Conservation (phyloP, 2,797 vertebrate genomes). For the Psittacula echo region DNA sequence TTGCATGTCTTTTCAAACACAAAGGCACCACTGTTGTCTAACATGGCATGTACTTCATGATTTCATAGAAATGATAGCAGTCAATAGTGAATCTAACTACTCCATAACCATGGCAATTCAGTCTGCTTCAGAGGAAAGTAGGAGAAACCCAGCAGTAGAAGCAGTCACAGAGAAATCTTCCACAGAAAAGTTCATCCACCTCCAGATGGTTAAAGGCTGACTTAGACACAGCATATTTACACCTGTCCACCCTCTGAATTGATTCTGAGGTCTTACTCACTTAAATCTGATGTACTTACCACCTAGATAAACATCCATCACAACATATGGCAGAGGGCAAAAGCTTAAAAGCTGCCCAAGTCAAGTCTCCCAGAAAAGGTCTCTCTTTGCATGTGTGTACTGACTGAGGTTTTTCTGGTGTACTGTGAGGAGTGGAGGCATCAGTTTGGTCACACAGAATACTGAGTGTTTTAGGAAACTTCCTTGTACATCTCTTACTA, state of each 20-base stretch:
- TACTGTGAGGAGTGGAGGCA: neutral
- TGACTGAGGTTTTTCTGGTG: neutral
- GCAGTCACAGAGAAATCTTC: neutral
- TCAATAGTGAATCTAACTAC: neutral
- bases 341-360: neutral
- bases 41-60: neutral
- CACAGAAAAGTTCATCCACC: neutral
- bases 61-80: neutral
- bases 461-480: neutral
- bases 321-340: neutral
- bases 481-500: neutral
- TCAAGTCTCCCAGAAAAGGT: neutral
- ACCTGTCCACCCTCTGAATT: neutral
- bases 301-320: neutral
- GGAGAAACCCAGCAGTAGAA: neutral
- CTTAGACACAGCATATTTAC: neutral
- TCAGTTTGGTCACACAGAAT: neutral
- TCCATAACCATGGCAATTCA: neutral
- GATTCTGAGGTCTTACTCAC: neutral
- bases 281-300: neutral
- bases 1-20: neutral
- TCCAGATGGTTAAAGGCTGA: neutral
- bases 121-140: neutral
- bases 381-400: neutral
- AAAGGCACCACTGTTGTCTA: neutral